Conservation (phyloP, 2,888 invertebrate genomes). For the Blera fallax region DNA sequence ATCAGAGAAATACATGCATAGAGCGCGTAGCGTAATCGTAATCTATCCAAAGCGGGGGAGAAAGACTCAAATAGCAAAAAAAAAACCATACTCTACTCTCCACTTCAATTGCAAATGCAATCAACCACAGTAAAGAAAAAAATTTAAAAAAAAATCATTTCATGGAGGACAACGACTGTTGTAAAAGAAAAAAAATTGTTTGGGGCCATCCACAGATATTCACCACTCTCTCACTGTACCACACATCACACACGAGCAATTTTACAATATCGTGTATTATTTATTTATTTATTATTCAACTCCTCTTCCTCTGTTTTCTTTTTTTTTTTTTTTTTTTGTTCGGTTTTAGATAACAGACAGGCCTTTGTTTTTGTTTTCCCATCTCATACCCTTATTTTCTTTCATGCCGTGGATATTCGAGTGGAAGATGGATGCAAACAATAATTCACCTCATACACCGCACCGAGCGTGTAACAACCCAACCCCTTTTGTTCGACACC, state of each 20-base stretch:
- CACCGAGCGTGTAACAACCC: not conserved
- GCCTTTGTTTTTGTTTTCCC: slow-evolving; percentile 66
- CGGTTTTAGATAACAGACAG: not conserved
- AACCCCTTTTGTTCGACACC: not conserved
- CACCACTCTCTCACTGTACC: not conserved
- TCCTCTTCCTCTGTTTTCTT: slow-evolving; percentile 7
- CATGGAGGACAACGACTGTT: slow-evolving; percentile 26
- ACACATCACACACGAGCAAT: slow-evolving; percentile 36
- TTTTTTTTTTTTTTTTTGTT: not conserved
- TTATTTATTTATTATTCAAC: slow-evolving; percentile 54
- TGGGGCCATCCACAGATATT: slow-evolving; percentile 14
- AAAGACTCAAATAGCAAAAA: slow-evolving; percentile 3
- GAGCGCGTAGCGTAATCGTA: not conserved
- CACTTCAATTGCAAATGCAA: slow-evolving; percentile 56
- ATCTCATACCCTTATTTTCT: slow-evolving; percentile 57
- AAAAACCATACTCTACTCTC: slow-evolving; percentile 5
- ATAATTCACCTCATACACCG: slow-evolving; percentile 43
- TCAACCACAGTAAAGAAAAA: slow-evolving; percentile 44
- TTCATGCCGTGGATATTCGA: slow-evolving; percentile 31
- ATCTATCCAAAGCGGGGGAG: slow-evolving; percentile 16
- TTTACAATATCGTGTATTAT: slow-evolving; percentile 64
- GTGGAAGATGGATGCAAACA: slow-evolving; percentile 56
- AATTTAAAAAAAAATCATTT: not conserved
- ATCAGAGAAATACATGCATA: not conserved
- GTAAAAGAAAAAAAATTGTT: slow-evolving; percentile 27